phyloP scores from a whole-genome alignment of 2,888 invertebrate genomes.

The Nephrocerus scutellatus region DNA sequence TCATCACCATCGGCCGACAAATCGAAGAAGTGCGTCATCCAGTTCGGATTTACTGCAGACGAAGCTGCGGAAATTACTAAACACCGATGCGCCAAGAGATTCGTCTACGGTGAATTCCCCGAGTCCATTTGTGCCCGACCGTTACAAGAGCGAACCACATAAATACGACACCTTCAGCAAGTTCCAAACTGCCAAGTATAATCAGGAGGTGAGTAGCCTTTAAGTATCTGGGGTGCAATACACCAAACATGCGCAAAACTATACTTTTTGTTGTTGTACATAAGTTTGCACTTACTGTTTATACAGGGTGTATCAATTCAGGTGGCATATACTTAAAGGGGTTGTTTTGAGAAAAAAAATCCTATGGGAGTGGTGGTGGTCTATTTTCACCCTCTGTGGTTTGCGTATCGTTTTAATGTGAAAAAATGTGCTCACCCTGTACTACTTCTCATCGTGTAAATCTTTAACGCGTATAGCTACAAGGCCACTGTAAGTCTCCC shows the following conservation, averaged over 20 bases:
- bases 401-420: no score
- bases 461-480: no score
- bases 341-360: no score
- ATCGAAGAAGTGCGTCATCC: constrained; percentile 41
- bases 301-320: neutral
- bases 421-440: no score
- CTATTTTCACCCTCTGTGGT: no score
- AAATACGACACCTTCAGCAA: constrained; percentile 29
- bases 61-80: constrained; percentile 68
- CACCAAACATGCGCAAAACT: neutral
- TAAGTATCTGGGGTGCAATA: constrained; percentile 1
- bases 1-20: constrained; percentile 48
- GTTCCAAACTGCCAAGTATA: constrained; percentile 28
- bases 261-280: neutral
- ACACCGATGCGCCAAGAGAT: constrained; percentile 49
- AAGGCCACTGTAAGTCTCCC: no score
- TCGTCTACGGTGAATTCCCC: constrained; percentile 39
- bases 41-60: constrained; percentile 65
- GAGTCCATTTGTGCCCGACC: constrained; percentile 15
- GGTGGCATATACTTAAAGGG: no score
- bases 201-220: constrained; percentile 24
- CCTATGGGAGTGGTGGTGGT: no score
- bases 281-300: neutral
- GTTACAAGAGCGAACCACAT: constrained; percentile 23
- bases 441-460: no score